Base-by-base conservation (phyloP, 2,113 vertebrate species). In the Mesoclemmys tuberculata region DNA sequence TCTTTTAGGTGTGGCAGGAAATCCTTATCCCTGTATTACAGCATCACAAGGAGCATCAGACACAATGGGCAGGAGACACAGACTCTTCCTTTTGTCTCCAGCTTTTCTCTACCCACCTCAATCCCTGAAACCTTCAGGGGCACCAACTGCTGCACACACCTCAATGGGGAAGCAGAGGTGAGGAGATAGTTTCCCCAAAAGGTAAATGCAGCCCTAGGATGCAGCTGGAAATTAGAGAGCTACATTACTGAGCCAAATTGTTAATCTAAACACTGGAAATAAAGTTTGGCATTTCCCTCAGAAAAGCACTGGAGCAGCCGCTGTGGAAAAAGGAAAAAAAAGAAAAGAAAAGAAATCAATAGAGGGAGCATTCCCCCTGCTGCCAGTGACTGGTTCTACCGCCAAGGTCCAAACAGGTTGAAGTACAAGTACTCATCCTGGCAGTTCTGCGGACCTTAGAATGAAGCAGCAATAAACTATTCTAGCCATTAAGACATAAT, bases 31-130 rank as follows among this genome's bases (percentile, higher is more conserved):
- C 16, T 77, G 2, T 10, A 81, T 21, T 88, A 78, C 19, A 16
- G 3, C 85, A 61, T 90, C 92, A 13, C 56, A 91, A 13, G 26
- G 89, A 86, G 21, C 81, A 92, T 1, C 6, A 26, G 85, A 92
- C 85, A 29, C 10, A 82, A 83, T 8, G 5, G 41, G 58, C 90
- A 82, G 8, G 74, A 0, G 1, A 64, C 0, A 58, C 5, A 2
- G 49, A 38, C 18, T n/a, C 29, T 44, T 68, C 56, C 75, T 14
- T 35, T 85, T n/a, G 27, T 11, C 84, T 90, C 44, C 87, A 5
- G 3, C 14, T 82, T 85, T 0, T 55, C 56, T 54, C 14, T 26
- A 12, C 2, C 1, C 10, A 10, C 4, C 10, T 46, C 6, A 8
- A 13, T 46, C 41, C 0, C 2, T 41, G 13, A 38, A 68, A 38